Evolutionary conservation across 2,113 vertebrate genomes (phyloP).

Genomic region (Lethenteron camtschaticum): DNA sequence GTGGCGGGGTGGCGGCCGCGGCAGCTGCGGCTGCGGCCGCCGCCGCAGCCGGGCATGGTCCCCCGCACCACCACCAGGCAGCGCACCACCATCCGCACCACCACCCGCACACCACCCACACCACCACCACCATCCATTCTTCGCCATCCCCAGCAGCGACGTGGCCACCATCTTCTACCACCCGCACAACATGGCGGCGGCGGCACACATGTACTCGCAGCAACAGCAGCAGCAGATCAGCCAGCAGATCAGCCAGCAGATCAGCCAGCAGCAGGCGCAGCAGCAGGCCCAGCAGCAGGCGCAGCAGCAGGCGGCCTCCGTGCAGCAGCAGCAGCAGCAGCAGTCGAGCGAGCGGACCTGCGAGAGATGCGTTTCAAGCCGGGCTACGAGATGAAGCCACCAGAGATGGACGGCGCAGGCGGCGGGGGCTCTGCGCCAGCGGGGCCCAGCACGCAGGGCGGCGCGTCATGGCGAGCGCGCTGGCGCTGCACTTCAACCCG

Average conservation of each 20-base stretch:
- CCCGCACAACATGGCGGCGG: slow-evolving; percentile 28
- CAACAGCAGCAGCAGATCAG: too few species aligned
- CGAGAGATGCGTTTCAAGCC: slow-evolving; percentile 61
- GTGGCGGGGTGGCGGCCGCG: slow-evolving; percentile 46
- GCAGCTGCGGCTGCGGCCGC: slow-evolving; percentile 11
- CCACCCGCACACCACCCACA: slow-evolving; percentile 21
- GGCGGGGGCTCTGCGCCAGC: too few species aligned
- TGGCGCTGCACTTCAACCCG: too few species aligned
- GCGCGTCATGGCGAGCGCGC: too few species aligned
- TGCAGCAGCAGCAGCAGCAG: slow-evolving; percentile 7
- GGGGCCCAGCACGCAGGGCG: too few species aligned
- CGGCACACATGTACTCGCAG: slow-evolving; percentile 31
- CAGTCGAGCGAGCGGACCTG: slow-evolving; percentile 27
- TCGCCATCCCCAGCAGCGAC: slow-evolving; percentile 31
- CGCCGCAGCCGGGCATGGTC: too few species aligned
- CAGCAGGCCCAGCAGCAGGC: slow-evolving; percentile 47
- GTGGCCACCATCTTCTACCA: slow-evolving; percentile 30
- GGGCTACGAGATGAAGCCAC: slow-evolving; percentile 89
- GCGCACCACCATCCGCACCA: slow-evolving; percentile 27
- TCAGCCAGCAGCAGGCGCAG: slow-evolving; percentile 19
- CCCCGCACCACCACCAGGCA: too few species aligned
- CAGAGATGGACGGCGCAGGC: slow-evolving; percentile 45
- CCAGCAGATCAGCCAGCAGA: too few species aligned
- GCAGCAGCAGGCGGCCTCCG: slow-evolving; percentile 41
- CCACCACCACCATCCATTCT: slow-evolving; percentile 35